phyloP scores from a whole-genome alignment of 2,113 vertebrate genomes.

The Mola mola region DNA sequence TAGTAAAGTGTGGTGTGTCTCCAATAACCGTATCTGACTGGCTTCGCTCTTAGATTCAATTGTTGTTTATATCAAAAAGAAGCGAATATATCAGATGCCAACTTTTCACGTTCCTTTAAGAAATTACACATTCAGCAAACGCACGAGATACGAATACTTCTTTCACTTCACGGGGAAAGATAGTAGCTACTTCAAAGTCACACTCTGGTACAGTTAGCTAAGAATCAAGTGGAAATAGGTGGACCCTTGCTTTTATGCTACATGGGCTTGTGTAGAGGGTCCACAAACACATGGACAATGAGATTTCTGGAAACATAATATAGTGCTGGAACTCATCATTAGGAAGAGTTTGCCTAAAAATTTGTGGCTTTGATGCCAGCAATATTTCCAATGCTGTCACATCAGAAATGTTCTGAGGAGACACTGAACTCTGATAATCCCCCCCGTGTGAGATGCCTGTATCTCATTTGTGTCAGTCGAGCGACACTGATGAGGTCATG shows the following conservation, averaged over 20 bases:
- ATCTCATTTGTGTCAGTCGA: slow-evolving; percentile 58
- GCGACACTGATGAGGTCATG: slow-evolving; percentile 54
- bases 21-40: slow-evolving; percentile 4
- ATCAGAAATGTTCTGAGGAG: slow-evolving; percentile 71
- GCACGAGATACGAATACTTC: background rate
- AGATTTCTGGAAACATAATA: slow-evolving; percentile 1
- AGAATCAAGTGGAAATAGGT: background rate
- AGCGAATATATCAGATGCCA: slow-evolving; percentile 1
- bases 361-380: slow-evolving; percentile 60
- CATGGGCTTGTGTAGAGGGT: background rate
- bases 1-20: slow-evolving; percentile 5
- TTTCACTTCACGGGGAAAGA: slow-evolving; percentile 18
- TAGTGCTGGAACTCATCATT: slow-evolving; percentile 43
- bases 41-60: background rate
- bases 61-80: slow-evolving; percentile 19
- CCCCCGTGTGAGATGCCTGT: slow-evolving; percentile 55
- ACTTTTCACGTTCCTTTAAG: background rate
- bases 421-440: slow-evolving; percentile 52
- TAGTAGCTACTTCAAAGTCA: slow-evolving; percentile 17
- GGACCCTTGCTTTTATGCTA: background rate
- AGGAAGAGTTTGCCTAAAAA: slow-evolving; percentile 50
- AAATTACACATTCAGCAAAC: slow-evolving; percentile 1
- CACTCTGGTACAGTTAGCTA: background rate
- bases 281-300: background rate
- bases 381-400: slow-evolving; percentile 69